Evolutionary conservation across 2,113 vertebrate species (phyloP), one percentile per base, ranked within the genome.

Genomic region (Mohoua ochrocephala): DNA sequence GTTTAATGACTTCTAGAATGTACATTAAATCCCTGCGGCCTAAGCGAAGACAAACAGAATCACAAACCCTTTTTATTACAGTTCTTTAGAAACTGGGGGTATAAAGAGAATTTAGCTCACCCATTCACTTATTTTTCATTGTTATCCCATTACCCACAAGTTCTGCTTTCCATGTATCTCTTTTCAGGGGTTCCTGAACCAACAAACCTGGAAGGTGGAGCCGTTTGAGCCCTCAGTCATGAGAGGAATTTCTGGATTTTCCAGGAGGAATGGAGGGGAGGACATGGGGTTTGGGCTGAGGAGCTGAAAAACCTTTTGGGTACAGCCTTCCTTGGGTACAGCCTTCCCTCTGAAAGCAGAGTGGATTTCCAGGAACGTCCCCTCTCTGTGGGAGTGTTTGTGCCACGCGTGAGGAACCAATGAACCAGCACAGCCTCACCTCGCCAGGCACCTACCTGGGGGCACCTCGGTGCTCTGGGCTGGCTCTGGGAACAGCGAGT

Each of bases 361-460:
- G 41, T 24, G 15, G 59, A 22, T 21, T 27, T 8, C 7, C 12
- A 22, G 53, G 8, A 5, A 8, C 0, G 44, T 6, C 21, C 33
- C 26, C 27, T 7, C 6, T 3, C 11, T 11, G 12, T 4, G 27
- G 42, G 33, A 52, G 31, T 10, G 4, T 42, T 18, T 3, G 13
- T 61, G 8, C 42, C 37, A 3, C 1, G 6, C 18, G 28, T 27
- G 9, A 76, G 19, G 31, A 49, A 35, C 35, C 54, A 4, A 9
- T 5, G 4, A 6, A 2, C 17, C 33, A 31, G 18, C 30, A 6
- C 15, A 24, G 19, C 17, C 14, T 26, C 15, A 3, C 4, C 53
- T 3, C 1, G 2, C n/a, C n/a, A n/a, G n/a, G n/a, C n/a, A n/a
- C n/a, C n/a, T 26, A 15, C 42, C 67, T 31, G 15, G 2, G 15